Base-by-base conservation (phyloP, 30 jellyfish, hydroid and myxozoan species). In the Rhopilema esculentum region DNA sequence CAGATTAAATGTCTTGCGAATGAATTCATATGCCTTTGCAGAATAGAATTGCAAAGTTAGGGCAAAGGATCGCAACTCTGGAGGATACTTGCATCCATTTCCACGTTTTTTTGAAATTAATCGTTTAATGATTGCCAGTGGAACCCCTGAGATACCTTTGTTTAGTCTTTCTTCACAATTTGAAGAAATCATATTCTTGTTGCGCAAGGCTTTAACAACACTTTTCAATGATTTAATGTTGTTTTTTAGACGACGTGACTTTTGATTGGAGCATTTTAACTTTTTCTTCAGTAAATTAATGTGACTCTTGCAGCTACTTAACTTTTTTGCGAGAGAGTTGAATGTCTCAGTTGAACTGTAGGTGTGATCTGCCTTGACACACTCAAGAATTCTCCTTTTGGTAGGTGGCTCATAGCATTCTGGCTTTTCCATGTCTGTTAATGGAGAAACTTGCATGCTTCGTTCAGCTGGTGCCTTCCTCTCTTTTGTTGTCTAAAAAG, bases 71-170 rank as follows among this genome's bases (percentile, higher is more conserved):
- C 86, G 8, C 74, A 82, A 24, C 79, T 66, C 69, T 19, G 27
- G 49, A 15, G 90, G n/a, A 29, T 80, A 80, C 69, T 30, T 80
- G 77, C 15, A 19, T 6, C 91, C 91, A 27, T 53, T 87, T 16
- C 85, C 82, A 31, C 18, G 21, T 25, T 83, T 83, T 30, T 77
- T 77, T 12, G 69, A 27, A 4, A 70, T 65, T 21, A 77, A 17
- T 19, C 90, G 22, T 26, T 66, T 87, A 87, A 87, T 75, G 51
- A 87, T 19, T 51, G 75, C 89, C 53, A 72, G 8, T 4, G 85
- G 74, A 20, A 50, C 91, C 16, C 91, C 91, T 8, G 95, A 86
- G 33, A 86, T 74, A 1, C 64, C 31, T 32, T 87, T 92, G 16
- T 77, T 66, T 51, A 77, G 72, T 66, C 20, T 49, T 29, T 51